Base-by-base conservation (phyloP, 2,797 vertebrate genomes). In the Garrulus glandarius region DNA sequence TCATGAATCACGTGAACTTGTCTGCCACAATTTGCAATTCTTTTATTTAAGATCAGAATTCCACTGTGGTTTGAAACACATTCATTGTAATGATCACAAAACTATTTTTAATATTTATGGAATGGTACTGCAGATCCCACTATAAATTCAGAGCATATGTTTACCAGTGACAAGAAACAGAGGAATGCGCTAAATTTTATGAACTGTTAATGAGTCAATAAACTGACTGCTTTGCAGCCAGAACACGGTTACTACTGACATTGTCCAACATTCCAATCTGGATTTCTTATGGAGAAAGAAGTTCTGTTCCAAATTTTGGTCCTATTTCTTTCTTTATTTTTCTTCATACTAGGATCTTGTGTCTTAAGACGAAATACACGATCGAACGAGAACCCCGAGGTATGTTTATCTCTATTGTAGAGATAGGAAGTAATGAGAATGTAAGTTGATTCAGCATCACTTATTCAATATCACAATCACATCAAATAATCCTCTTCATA, bases 141-240 rank as follows among this genome's bases (percentile, higher is more conserved):
- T 95, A 86, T 95, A 97, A 97, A 98, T 97, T 96, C 87, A 96
- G 95, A 98, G 86, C 97, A 97, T 93, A 98, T 98, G 97, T 95
- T 97, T 96, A 92, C 93, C 78, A 89, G 92, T 92, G 96, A 97
- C 94, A 96, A 97, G 96, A 97, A 97, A 88, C 93, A 97, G 96
- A 96, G 96, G 92, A 98, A 97, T 94, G 87, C 1, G 15, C 95
- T 96, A 95, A 90, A 96, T 96, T 98, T 98, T 98, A 97, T 94
- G 97, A 97, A 97, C 97, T 98, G 97, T 97, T 98, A 98, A 98
- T 97, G 97, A 98, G 96, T 97, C 97, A 52, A 32, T 97, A 97
- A 97, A 97, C 95, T 88, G 97, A 97, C 94, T 97, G 90, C 94
- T 97, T 98, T 97, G 72, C 96, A 97, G 97, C 96, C 97, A 97